phyloP scores from a whole-genome alignment of 2,888 invertebrate genomes.

The Drosophila greeni region DNA sequence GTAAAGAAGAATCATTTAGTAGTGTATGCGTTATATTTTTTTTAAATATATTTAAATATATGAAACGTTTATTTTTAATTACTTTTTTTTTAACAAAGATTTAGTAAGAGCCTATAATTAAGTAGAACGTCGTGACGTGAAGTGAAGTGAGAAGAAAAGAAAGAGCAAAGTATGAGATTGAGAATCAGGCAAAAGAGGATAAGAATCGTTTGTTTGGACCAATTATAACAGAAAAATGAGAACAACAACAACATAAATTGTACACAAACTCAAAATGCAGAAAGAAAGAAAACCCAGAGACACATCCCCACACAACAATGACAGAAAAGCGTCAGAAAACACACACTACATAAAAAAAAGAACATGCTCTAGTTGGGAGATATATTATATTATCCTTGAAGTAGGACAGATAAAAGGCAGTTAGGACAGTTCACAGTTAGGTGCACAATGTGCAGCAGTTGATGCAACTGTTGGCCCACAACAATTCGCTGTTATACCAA shows the following conservation, averaged over 20 bases:
- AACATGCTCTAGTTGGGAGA: conserved; percentile 8
- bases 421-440: conserved; percentile 6
- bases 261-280: conserved; percentile 10
- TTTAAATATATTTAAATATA: conserved; percentile 62
- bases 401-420: conserved; percentile 1
- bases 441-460: conserved; percentile 27
- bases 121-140: conserved; percentile 42
- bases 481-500: conserved; percentile 28
- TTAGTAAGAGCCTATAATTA: conserved; percentile 56
- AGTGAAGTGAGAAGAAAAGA: background rate
- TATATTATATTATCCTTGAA: background rate
- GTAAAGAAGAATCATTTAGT: conserved; percentile 40
- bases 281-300: background rate
- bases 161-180: conserved; percentile 15
- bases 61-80: conserved; percentile 59
- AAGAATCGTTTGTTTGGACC: conserved; percentile 29
- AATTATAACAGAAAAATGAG: conserved; percentile 20
- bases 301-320: conserved; percentile 9
- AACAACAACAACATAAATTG: background rate
- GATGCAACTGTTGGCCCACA: conserved; percentile 28
- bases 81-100: conserved; percentile 53
- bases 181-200: conserved; percentile 16
- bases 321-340: conserved; percentile 10
- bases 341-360: background rate
- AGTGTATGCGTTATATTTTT: conserved; percentile 58